A percentile compares a stretch with the other conserved stretches of the same genome.
Conservation (phyloP, 2,888 invertebrate species). For the Tetranychus piercei region DNA sequence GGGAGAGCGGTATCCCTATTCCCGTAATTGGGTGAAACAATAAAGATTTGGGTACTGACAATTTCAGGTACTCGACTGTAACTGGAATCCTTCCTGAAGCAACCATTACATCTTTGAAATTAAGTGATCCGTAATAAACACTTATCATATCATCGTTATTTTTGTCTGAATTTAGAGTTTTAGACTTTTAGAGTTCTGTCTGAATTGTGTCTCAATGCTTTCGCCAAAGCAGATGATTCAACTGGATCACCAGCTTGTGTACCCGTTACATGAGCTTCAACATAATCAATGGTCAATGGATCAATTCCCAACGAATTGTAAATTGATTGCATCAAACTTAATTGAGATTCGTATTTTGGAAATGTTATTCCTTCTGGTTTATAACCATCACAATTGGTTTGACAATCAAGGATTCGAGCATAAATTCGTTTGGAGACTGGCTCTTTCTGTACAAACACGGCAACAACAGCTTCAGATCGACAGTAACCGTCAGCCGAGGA, state of each 20-base stretch:
- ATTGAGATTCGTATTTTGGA: slow-evolving; percentile 61
- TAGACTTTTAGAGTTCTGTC: slow-evolving; percentile 48
- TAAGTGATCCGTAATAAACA: slow-evolving; percentile 44
- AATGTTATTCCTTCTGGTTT: slow-evolving; percentile 77
- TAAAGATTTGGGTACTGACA: too few species aligned
- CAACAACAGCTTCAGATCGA: slow-evolving; percentile 55
- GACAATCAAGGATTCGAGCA: slow-evolving; percentile 65
- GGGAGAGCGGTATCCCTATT: too few species aligned
- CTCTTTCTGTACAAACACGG: slow-evolving; percentile 51
- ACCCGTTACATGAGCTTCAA: slow-evolving; percentile 55
- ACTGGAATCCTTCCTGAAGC: slow-evolving; percentile 90
- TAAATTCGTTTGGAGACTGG: slow-evolving; percentile 50
- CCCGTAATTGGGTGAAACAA: too few species aligned
- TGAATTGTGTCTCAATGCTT: slow-evolving; percentile 29
- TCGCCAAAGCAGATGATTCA: not conserved
- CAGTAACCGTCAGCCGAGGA: slow-evolving; percentile 53
- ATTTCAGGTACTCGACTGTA: too few species aligned
- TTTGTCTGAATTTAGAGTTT: too few species aligned
- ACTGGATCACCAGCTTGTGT: slow-evolving; percentile 13
- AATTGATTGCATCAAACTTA: slow-evolving; percentile 31
- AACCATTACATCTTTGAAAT: slow-evolving; percentile 94
- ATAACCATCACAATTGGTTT: slow-evolving; percentile 76
- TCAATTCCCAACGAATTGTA: slow-evolving; percentile 31
- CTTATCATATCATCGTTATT: slow-evolving; percentile 47
- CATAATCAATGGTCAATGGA: slow-evolving; percentile 35